Base-by-base conservation (phyloP, 2,797 vertebrate species). In the Lepilemur septentrionalis region DNA sequence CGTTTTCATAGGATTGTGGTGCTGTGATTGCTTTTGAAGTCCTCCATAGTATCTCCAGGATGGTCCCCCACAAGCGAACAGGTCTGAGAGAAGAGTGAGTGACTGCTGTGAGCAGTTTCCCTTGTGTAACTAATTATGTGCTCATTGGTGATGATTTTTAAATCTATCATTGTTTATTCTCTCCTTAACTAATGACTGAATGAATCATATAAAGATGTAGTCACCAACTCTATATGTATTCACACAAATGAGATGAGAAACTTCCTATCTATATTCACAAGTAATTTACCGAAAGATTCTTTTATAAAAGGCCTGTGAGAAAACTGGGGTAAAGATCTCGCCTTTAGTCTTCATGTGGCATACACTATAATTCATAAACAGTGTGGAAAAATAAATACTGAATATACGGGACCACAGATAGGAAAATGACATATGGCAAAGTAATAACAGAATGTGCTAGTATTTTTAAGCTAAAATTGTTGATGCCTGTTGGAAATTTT, bases 191-290 rank as follows among this genome's bases (percentile, higher is more conserved):
- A 78, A 57, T 38, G 50, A 97, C 41, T 83, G 76, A 97, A 97
- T 65, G 81, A 95, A 70, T 97, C 96, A 92, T 38, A 63, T 70
- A 67, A 98, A 97, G 89, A 96, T 86, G 72, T 63, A 96, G 75
- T 96, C 91, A 95, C 93, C 88, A 96, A 41, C 55, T 88, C 90
- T 94, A 91, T 59, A 72, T 85, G 97, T 96, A 91, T 95, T 98
- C 87, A 93, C 96, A 87, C 67, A 98, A 98, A 96, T 82, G 75
- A 97, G 92, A 97, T 70, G 83, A 94, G 94, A 93, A 93, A 89
- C 1, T 50, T 90, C 28, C 41, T 8, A 15, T 96, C 63, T 97
- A 96, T 86, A 7, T 57, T 96, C 82, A 92, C 83, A 93, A 94
- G n/a, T 73, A 95, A 97, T 89, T 92, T 95, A 75, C 50, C 96